A percentile compares a stretch with the other conserved stretches of the same genome.
These are phyloP conservation scores for Drosophila auraria DNA, from an alignment of 1,140 invertebrate species.

Conservation along the genomic window DNA sequence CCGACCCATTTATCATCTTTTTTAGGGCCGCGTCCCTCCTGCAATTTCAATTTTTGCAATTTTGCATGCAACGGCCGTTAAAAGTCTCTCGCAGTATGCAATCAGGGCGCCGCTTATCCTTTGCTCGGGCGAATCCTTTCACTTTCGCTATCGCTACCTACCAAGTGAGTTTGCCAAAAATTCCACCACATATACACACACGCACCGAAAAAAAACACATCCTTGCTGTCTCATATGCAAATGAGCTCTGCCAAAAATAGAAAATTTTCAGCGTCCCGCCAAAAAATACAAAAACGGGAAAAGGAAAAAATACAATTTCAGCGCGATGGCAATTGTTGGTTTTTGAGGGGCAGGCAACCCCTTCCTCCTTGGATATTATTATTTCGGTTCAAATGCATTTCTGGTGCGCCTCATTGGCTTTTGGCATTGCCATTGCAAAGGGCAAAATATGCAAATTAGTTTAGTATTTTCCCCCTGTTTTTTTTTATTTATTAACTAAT, in stretches of 20 bases:
- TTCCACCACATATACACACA: constrained; percentile 62
- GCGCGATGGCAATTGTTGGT: constrained; percentile 64
- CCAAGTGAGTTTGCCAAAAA: constrained; percentile 73
- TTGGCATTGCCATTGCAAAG: constrained; percentile 67
- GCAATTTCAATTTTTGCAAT: constrained; percentile 68
- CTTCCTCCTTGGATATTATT: constrained; percentile 13
- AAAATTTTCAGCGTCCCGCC: constrained; percentile 64
- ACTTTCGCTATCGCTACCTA: constrained; percentile 81
- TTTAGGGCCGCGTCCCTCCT: constrained; percentile 4
- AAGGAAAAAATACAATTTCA: constrained; percentile 35
- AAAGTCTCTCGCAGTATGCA: constrained; percentile 29
- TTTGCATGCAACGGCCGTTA: constrained; percentile 77
- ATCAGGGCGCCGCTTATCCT: constrained; percentile 59
- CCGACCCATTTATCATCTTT: constrained; percentile 74
- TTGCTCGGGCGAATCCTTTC: constrained; percentile 61
- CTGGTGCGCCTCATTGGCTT: constrained; percentile 80
- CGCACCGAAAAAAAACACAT: constrained; percentile 26
- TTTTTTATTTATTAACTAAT: constrained; percentile 82
- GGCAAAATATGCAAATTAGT: constrained; percentile 83
- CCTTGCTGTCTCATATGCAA: constrained; percentile 74
- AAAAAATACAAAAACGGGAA: constrained; percentile 36
- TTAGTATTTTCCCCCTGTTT: constrained; percentile 52
- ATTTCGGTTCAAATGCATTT: constrained; percentile 72
- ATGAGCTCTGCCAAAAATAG: constrained; percentile 63
- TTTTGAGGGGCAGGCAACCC: constrained; percentile 18